Percentiles rank a stretch among this genome's conserved stretches.
phyloP scores from a whole-genome alignment of 2,797 vertebrate genomes.

The Gadopsis marmoratus region DNA sequence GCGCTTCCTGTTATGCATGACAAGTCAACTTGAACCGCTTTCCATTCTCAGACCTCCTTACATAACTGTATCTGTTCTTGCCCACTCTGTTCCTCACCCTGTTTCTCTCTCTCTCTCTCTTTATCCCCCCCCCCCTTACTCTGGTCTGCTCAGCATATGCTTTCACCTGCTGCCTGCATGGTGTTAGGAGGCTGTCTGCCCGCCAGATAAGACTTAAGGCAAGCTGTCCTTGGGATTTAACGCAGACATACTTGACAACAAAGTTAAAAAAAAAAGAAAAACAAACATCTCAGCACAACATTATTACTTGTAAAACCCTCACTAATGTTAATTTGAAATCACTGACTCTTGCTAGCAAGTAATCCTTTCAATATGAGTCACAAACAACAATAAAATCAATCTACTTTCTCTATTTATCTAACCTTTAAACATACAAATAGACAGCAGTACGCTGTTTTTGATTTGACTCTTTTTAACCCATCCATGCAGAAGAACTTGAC shows the following conservation, averaged over 20 bases:
- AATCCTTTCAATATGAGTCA: slow-evolving; percentile 6
- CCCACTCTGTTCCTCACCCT: slow-evolving; percentile 65
- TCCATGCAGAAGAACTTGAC: background rate
- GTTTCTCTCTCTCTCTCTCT: slow-evolving; percentile 37
- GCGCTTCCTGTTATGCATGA: slow-evolving; percentile 74
- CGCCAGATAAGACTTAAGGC: slow-evolving; percentile 47
- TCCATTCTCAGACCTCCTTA: slow-evolving; percentile 80
- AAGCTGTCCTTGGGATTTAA: slow-evolving; percentile 61
- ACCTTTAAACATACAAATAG: slow-evolving; percentile 6
- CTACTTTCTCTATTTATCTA: background rate
- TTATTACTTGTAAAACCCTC: background rate
- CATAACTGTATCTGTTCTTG: slow-evolving; percentile 79
- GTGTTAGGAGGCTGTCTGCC: slow-evolving; percentile 42
- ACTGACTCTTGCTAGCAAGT: background rate
- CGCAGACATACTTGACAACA: slow-evolving; percentile 24
- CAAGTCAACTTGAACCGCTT: slow-evolving; percentile 76
- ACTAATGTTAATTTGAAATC: background rate
- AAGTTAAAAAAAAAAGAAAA: background rate
- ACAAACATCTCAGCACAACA: background rate
- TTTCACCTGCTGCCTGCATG: slow-evolving; percentile 68
- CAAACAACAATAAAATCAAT: slow-evolving; percentile 13
- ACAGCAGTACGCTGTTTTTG: background rate
- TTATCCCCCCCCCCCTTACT: slow-evolving; percentile 7
- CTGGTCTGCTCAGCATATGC: slow-evolving; percentile 34
- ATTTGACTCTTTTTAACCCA: background rate